Evolutionary conservation across 2,797 vertebrate genomes (phyloP).

Genomic region (Rhinella marina): DNA sequence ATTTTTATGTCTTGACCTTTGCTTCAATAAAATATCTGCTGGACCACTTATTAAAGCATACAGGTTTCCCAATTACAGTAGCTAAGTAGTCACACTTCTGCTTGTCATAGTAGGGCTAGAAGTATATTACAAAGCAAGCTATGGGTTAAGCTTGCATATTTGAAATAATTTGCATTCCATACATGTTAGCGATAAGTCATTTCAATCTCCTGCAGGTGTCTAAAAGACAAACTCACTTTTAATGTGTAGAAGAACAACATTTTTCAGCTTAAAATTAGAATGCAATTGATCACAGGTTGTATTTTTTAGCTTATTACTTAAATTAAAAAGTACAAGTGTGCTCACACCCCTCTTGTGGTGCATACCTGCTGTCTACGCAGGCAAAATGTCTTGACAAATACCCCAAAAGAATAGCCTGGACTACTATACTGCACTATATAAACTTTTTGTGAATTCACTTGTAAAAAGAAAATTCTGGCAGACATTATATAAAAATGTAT

Average conservation of each 20-base stretch:
- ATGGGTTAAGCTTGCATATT: slow-evolving; percentile 64
- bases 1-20: background rate
- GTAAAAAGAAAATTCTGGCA: too few relatives aligned
- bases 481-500: too few relatives aligned
- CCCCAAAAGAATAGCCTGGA: too few relatives aligned
- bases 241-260: slow-evolving; percentile 14
- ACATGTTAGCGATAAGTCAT: slow-evolving; percentile 63
- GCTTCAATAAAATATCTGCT: too few relatives aligned
- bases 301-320: slow-evolving; percentile 2
- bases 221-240: slow-evolving; percentile 67
- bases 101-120: background rate
- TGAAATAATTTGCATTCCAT: slow-evolving; percentile 73
- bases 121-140: slow-evolving; percentile 54
- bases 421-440: too few relatives aligned
- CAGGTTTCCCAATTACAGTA: background rate
- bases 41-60: background rate
- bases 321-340: background rate
- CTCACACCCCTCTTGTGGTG: too few relatives aligned
- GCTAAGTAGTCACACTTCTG: background rate
- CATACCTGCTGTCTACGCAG: too few relatives aligned
- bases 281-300: background rate
- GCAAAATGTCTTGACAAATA: too few relatives aligned
- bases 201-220: slow-evolving; percentile 56
- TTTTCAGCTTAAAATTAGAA: slow-evolving; percentile 33
- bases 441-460: too few relatives aligned